phyloP scores from a whole-genome alignment of 2,888 invertebrate species.

The Thysanoteuthis rhombus region DNA sequence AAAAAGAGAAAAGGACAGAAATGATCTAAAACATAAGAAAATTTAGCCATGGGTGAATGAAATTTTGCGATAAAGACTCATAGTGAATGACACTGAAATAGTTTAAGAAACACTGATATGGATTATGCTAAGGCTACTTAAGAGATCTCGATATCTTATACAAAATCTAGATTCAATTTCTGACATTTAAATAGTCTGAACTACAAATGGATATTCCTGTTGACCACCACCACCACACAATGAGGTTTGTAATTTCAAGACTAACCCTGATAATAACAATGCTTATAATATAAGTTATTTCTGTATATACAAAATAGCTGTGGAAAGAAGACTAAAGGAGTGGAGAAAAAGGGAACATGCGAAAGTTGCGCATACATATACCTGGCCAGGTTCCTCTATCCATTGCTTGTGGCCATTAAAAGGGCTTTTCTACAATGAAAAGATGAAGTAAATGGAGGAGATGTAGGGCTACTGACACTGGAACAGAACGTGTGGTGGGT shows the following conservation, averaged over 20 bases:
- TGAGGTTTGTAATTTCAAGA: background rate
- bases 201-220: background rate
- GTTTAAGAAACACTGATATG: too few species aligned
- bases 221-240: background rate
- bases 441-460: slow-evolving; percentile 28
- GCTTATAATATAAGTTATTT: background rate
- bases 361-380: slow-evolving; percentile 29
- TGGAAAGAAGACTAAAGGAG: background rate
- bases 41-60: too few species aligned
- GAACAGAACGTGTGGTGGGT: slow-evolving; percentile 12
- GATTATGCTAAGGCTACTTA: background rate
- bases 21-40: too few species aligned
- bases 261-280: background rate
- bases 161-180: background rate
- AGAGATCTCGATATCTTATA: background rate
- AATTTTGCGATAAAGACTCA: too few species aligned
- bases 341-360: slow-evolving; percentile 26
- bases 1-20: too few species aligned
- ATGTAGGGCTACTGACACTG: slow-evolving; percentile 17
- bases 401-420: slow-evolving; percentile 31
- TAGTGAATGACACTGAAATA: too few species aligned
- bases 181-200: background rate
- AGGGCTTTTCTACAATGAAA: slow-evolving; percentile 31
- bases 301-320: background rate
- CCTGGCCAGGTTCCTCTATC: slow-evolving; percentile 31